Percentiles rank a stretch among this genome's conserved stretches.
These are phyloP conservation scores for Drosophila incognita DNA, from an alignment of 2,888 invertebrate genomes.

Conservation along the genomic window DNA sequence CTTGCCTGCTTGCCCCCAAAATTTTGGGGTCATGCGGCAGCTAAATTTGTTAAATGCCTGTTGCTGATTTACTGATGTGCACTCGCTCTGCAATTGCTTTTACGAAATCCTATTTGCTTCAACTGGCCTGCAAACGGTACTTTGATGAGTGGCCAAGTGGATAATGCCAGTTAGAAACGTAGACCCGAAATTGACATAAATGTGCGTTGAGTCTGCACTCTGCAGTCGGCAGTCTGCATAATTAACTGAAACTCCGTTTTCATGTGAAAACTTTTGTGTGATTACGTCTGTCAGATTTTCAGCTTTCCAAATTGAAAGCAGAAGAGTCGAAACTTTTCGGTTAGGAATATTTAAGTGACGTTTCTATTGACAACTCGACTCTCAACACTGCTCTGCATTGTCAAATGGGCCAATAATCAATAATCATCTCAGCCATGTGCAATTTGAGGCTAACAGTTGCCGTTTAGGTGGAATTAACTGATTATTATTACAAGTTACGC, in stretches of 20 bases:
- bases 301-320: not conserved
- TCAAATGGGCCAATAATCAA: not conserved
- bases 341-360: not conserved
- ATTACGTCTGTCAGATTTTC: not conserved
- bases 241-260: not conserved
- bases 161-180: constrained; percentile 12
- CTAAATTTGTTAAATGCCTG: constrained; percentile 36
- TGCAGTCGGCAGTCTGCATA: not conserved
- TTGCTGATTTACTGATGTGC: constrained; percentile 43
- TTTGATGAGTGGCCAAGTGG: constrained; percentile 27
- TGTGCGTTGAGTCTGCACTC: not conserved
- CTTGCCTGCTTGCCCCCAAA: constrained; percentile 9
- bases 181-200: not conserved
- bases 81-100: constrained; percentile 18
- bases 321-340: not conserved
- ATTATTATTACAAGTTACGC: not conserved
- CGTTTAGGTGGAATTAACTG: not conserved
- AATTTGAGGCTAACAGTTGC: not conserved
- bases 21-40: constrained; percentile 19
- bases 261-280: not conserved
- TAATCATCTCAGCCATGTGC: no score
- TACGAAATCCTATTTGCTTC: constrained; percentile 29
- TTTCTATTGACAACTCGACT: not conserved
- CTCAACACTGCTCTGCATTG: not conserved
- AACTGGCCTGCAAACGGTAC: constrained; percentile 27